Conservation (phyloP, 2,888 invertebrate species). For the Monopis laevigella region DNA sequence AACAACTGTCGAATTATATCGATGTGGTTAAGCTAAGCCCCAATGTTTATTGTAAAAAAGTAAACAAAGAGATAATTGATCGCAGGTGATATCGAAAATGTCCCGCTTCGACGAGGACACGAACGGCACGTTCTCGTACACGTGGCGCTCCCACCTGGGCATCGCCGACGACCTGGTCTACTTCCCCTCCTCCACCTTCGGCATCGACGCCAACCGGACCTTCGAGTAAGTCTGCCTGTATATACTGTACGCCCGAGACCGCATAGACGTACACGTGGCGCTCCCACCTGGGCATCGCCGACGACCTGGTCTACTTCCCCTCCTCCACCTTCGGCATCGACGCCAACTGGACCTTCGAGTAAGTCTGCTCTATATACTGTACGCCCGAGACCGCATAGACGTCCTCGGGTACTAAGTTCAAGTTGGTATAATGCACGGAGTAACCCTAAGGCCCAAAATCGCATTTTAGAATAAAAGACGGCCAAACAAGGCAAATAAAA, state of each 20-base stretch:
- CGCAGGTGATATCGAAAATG: slow-evolving; percentile 84
- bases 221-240: slow-evolving; percentile 80
- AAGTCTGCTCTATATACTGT: too few relatives aligned
- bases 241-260: too few relatives aligned
- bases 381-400: too few relatives aligned
- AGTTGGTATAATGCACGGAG: too few relatives aligned
- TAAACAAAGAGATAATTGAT: too few relatives aligned
- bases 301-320: slow-evolving; percentile 86
- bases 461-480: too few relatives aligned
- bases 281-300: slow-evolving; percentile 85
- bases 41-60: too few relatives aligned
- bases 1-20: too few relatives aligned
- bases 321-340: slow-evolving; percentile 93
- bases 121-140: slow-evolving; percentile 84
- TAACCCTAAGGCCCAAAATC: too few relatives aligned
- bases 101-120: slow-evolving; percentile 85
- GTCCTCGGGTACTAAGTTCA: too few relatives aligned
- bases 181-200: slow-evolving; percentile 90
- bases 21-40: too few relatives aligned
- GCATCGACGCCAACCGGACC: slow-evolving; percentile 93
- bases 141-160: slow-evolving; percentile 87
- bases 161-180: slow-evolving; percentile 86
- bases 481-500: too few relatives aligned
- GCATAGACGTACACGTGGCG: slow-evolving; percentile 87
- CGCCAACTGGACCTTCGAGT: slow-evolving; percentile 93